Evolutionary conservation across 2,888 invertebrate genomes (phyloP).

Genomic region (Pegoplata infirma): DNA sequence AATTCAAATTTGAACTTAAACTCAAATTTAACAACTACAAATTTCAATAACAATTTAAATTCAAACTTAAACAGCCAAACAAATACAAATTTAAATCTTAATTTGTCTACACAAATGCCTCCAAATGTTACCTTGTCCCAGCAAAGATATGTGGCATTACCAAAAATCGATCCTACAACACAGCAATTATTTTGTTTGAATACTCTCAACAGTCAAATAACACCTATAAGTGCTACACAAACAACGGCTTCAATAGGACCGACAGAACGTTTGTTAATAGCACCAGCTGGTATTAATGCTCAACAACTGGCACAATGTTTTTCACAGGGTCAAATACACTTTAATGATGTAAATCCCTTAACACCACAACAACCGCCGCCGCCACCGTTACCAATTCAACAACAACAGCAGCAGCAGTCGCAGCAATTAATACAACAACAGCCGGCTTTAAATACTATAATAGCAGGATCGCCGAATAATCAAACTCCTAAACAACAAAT

Average conservation of each 20-base stretch:
- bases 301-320: slow-evolving; percentile 77
- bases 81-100: neutral
- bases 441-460: slow-evolving; percentile 1
- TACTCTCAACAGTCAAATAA: slow-evolving; percentile 78
- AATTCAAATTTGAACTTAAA: slow-evolving; percentile 34
- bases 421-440: too few species aligned
- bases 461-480: slow-evolving; percentile 15
- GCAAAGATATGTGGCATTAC: slow-evolving; percentile 75
- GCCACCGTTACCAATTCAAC: slow-evolving; percentile 23
- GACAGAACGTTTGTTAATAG: slow-evolving; percentile 77
- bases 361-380: slow-evolving; percentile 57
- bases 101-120: slow-evolving; percentile 63
- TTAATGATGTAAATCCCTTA: slow-evolving; percentile 76
- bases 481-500: slow-evolving; percentile 76
- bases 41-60: slow-evolving; percentile 29
- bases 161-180: slow-evolving; percentile 75
- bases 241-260: slow-evolving; percentile 77
- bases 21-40: slow-evolving; percentile 54
- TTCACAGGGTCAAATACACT: slow-evolving; percentile 77
- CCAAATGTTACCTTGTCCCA: slow-evolving; percentile 51
- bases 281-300: slow-evolving; percentile 78
- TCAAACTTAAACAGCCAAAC: slow-evolving; percentile 1
- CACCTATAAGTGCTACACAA: slow-evolving; percentile 76
- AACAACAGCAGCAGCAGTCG: neutral
- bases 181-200: slow-evolving; percentile 78